phyloP scores from a whole-genome alignment of 2,797 vertebrate genomes.

The Mormyrops attenuatus region DNA sequence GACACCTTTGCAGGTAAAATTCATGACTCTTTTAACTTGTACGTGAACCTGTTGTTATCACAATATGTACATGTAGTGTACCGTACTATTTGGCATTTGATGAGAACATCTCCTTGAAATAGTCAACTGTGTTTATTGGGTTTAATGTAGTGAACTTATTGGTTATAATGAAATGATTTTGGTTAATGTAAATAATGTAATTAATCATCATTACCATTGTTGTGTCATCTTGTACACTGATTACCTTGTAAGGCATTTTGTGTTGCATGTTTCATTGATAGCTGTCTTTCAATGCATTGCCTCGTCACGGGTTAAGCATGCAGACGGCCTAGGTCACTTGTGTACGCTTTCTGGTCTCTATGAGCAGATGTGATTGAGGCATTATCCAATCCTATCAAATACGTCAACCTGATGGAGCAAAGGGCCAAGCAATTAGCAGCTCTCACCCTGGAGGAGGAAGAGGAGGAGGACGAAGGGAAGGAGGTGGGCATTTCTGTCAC shows the following conservation, averaged over 20 bases:
- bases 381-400: slow-evolving; percentile 93
- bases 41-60: neutral
- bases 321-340: neutral
- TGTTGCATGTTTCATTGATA: neutral
- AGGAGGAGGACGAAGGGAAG: slow-evolving; percentile 82
- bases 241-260: neutral
- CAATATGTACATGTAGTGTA: neutral
- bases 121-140: neutral
- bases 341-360: neutral
- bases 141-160: neutral
- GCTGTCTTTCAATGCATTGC: neutral
- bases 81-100: neutral
- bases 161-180: neutral
- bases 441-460: slow-evolving; percentile 85
- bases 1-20: slow-evolving; percentile 89
- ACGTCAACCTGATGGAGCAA: slow-evolving; percentile 96
- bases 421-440: slow-evolving; percentile 91
- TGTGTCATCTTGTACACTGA: neutral
- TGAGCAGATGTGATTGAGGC: slow-evolving; percentile 89
- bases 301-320: neutral
- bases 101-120: neutral
- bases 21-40: neutral
- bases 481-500: slow-evolving; percentile 65
- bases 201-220: neutral
- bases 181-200: neutral